Evolutionary conservation across 2,797 vertebrate species (phyloP).

Genomic region (Discoglossus pictus): DNA sequence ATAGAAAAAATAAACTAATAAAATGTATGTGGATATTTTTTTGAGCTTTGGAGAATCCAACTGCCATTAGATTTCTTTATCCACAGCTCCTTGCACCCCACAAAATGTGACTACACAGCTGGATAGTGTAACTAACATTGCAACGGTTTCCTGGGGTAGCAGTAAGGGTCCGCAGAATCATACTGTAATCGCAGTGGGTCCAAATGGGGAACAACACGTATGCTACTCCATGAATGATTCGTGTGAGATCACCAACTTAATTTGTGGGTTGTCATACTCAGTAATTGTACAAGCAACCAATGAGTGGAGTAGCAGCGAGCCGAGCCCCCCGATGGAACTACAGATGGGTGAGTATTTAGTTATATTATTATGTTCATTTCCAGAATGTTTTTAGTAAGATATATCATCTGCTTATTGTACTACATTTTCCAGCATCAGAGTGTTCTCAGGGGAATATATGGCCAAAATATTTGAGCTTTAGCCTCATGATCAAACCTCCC

Average conservation of each 20-base stretch:
- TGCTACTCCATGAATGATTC: conserved; percentile 61
- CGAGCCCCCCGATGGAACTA: conserved; percentile 18
- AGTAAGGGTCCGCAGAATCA: conserved; percentile 63
- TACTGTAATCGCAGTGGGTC: conserved; percentile 56
- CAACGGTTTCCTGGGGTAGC: conserved; percentile 65
- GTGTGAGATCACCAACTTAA: conserved; percentile 67
- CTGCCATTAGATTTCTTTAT: background rate
- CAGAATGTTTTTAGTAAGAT: too few species aligned
- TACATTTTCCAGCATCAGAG: too few species aligned
- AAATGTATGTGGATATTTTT: too few species aligned
- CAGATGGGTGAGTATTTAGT: conserved; percentile 35
- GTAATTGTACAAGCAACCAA: conserved; percentile 67
- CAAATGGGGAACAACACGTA: conserved; percentile 53
- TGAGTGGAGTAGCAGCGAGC: conserved; percentile 57
- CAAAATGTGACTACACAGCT: conserved; percentile 64
- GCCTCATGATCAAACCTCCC: too few species aligned
- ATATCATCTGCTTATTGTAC: too few species aligned
- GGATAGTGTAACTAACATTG: conserved; percentile 72
- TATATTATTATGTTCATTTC: too few species aligned
- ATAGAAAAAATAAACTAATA: too few species aligned
- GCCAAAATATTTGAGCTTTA: too few species aligned
- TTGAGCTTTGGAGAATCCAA: too few species aligned
- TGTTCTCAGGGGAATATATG: too few species aligned
- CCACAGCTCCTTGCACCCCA: conserved; percentile 72
- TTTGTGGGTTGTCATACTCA: conserved; percentile 66